Evolutionary conservation across 2,113 vertebrate species (phyloP), one percentile per base, ranked within the genome.

Genomic region (Cryptomyrus ogoouensis): DNA sequence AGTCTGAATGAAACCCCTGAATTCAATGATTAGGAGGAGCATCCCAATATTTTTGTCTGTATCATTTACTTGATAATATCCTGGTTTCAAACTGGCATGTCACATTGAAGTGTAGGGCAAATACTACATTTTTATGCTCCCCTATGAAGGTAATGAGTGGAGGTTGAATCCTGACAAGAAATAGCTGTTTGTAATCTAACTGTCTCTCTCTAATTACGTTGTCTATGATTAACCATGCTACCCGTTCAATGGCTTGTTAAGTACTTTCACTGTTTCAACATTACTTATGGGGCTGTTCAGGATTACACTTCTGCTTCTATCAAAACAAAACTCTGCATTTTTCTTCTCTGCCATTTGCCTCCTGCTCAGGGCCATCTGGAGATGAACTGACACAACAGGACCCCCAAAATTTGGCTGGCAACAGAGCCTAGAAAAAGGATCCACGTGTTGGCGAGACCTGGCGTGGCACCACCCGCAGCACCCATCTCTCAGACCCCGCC

Each of bases 281-380:
- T 24, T 58, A 58, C 56, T 7, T 58, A 9, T 58, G 56, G 21
- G 56, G 56, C 19, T n/a, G 56, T 7, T n/a, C 19, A 3, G n/a
- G 27, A 31, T 70, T 31, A 13, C 10, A 70, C 62, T 70, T 31
- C n/a, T 70, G n/a, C 27, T 27, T 80, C 74, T 6, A 35, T 80
- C 31, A 80, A 35, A 80, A 42, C 31, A 42, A 80, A 17, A 19
- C 74, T 39, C 31, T 39, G 74, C 15, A 3, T 80, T 19, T 80
- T 80, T 39, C 74, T 80, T 42, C 74, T 80, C 35, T 19, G 19
- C 74, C 35, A 42, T 80, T 42, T 42, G 74, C 74, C 74, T 80
- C 74, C 74, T 42, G 74, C 74, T 42, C 35, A 42, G 74, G 74
- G 74, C 74, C 74, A 80, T 80, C 74, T 80, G 74, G 74, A 80